These are phyloP conservation scores for Patella depressa DNA, from an alignment of 2,888 invertebrate genomes.

Conservation along the genomic window DNA sequence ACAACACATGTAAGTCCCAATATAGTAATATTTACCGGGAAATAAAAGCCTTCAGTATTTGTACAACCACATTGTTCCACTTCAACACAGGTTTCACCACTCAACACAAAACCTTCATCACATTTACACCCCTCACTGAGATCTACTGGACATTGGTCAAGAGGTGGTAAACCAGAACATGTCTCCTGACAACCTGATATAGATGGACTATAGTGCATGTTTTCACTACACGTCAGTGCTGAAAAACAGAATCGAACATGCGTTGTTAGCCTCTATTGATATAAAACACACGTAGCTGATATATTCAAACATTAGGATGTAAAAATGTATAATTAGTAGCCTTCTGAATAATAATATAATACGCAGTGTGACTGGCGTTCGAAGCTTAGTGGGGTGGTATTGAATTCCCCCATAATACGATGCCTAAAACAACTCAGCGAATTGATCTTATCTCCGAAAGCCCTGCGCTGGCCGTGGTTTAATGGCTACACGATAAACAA, in stretches of 20 bases:
- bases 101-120: slow-evolving; percentile 54
- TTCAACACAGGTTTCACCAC: slow-evolving; percentile 40
- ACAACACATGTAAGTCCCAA: background rate
- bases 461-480: too few species aligned
- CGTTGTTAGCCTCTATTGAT: too few species aligned
- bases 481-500: too few species aligned
- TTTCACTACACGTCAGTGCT: slow-evolving; percentile 35
- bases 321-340: too few species aligned
- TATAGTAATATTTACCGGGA: slow-evolving; percentile 31
- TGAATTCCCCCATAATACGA: too few species aligned
- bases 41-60: slow-evolving; percentile 41
- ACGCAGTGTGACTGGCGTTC: too few species aligned
- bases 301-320: too few species aligned
- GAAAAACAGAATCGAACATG: background rate
- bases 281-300: too few species aligned
- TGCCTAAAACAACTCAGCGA: too few species aligned
- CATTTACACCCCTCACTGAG: slow-evolving; percentile 60
- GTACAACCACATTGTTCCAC: slow-evolving; percentile 51
- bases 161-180: slow-evolving; percentile 26
- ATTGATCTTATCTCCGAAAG: too few species aligned
- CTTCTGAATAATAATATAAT: too few species aligned
- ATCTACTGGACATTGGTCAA: slow-evolving; percentile 25
- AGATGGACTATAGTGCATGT: slow-evolving; percentile 30
- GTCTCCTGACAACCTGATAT: slow-evolving; percentile 36
- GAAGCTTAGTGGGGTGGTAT: too few species aligned